Percentiles rank a stretch among this genome's conserved stretches.
Conservation (phyloP, 2,888 invertebrate species). For the Cremastinae sp. region DNA sequence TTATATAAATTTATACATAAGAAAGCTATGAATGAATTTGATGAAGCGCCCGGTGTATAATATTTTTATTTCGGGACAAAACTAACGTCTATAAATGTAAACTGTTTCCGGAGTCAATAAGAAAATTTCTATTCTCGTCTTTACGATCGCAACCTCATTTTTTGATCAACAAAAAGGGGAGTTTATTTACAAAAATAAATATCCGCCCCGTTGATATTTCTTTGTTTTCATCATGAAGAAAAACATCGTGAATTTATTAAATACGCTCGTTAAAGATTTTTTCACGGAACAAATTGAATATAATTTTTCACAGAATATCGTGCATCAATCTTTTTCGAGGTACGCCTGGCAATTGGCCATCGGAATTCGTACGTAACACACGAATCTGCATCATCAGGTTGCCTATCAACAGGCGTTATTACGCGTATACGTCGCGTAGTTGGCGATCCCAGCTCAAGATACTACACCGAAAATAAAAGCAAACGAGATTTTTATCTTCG, state of each 20-base stretch:
- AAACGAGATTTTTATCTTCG: background rate
- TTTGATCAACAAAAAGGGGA: too few relatives aligned
- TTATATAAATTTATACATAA: conserved; percentile 6
- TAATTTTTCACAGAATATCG: too few relatives aligned
- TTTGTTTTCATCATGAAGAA: too few relatives aligned
- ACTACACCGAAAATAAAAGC: conserved; percentile 4
- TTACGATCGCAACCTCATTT: background rate
- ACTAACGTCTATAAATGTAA: conserved; percentile 24
- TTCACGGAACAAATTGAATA: too few relatives aligned
- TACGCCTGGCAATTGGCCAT: conserved; percentile 5
- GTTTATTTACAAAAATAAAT: too few relatives aligned
- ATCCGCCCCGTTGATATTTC: too few relatives aligned
- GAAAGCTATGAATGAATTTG: conserved; percentile 44
- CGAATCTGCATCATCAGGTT: conserved; percentile 15
- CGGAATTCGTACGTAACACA: background rate
- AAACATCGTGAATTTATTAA: too few relatives aligned
- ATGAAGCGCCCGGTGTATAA: conserved; percentile 27
- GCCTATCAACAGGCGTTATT: conserved; percentile 49
- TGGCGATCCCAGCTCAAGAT: conserved; percentile 2
- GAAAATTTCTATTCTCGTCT: conserved; percentile 18
- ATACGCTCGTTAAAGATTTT: too few relatives aligned
- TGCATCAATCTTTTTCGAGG: background rate
- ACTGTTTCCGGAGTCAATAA: conserved; percentile 49
- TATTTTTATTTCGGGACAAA: conserved; percentile 42
- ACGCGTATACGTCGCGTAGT: conserved; percentile 1